These are phyloP conservation scores for Channallabes apus DNA, from an alignment of 2,797 vertebrate species.

Conservation along the genomic window DNA sequence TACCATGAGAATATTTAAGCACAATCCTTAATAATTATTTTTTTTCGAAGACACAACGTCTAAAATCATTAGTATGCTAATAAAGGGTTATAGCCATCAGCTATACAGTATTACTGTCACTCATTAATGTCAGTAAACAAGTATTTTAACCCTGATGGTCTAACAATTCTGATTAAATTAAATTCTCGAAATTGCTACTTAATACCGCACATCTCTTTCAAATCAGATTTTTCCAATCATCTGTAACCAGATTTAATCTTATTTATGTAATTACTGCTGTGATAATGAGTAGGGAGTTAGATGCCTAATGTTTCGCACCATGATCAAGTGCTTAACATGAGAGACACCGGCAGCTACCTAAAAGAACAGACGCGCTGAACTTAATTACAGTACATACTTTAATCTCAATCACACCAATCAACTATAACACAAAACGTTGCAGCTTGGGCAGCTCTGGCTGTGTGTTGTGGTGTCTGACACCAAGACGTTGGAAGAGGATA, in stretches of 20 bases:
- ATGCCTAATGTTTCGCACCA: conserved; percentile 7
- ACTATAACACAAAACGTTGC: no score
- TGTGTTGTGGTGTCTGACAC: no score
- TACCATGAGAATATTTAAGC: not conserved
- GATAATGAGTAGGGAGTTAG: conserved; percentile 40
- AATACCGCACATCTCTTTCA: conserved; percentile 22
- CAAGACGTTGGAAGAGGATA: no score
- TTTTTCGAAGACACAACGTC: not conserved
- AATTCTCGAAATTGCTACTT: not conserved
- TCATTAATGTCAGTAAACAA: not conserved
- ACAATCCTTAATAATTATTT: not conserved
- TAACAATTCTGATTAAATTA: conserved; percentile 24
- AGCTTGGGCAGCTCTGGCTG: no score
- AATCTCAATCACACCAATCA: not conserved
- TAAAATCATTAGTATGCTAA: not conserved
- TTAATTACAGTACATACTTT: not conserved
- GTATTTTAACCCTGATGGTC: not conserved
- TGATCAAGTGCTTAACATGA: not conserved
- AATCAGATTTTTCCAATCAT: conserved; percentile 37
- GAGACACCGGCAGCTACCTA: not conserved
- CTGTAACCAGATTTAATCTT: conserved; percentile 44
- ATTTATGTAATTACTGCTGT: conserved; percentile 51
- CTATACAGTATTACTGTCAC: not conserved
- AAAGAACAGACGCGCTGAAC: not conserved
- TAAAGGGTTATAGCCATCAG: not conserved